Evolutionary conservation across 1,140 invertebrate genomes (phyloP).

Genomic region (Eumeta japonica): DNA sequence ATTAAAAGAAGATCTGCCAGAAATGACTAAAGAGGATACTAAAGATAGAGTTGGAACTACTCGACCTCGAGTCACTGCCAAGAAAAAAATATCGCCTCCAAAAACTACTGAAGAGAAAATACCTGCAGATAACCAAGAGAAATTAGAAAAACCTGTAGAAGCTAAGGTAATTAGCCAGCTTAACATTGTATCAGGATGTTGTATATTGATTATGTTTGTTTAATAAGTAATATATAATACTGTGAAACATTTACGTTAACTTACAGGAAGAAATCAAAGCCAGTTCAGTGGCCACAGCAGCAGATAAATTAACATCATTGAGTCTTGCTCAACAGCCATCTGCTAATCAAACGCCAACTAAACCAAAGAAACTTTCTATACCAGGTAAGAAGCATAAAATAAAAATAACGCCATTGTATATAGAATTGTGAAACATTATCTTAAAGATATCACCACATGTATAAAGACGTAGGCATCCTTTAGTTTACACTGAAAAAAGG

Average conservation of each 20-base stretch:
- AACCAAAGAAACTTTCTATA: constrained; percentile 77
- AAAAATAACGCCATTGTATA: background rate
- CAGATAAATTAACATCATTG: constrained; percentile 41
- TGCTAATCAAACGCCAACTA: constrained; percentile 50
- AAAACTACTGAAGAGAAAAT: constrained; percentile 27
- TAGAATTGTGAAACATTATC: background rate
- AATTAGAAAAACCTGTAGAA: no score
- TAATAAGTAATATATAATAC: background rate
- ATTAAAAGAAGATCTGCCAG: constrained; percentile 10
- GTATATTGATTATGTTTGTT: no score
- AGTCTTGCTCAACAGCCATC: constrained; percentile 21
- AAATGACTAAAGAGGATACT: constrained; percentile 16
- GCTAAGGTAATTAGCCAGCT: constrained; percentile 34
- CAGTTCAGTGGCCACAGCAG: constrained; percentile 21
- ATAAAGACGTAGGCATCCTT: no score
- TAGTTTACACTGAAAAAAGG: no score
- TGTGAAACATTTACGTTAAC: constrained; percentile 8
- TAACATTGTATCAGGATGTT: no score
- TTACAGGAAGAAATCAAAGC: constrained; percentile 27
- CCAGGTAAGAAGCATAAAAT: constrained; percentile 51
- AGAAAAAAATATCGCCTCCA: constrained; percentile 23
- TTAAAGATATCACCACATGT: no score
- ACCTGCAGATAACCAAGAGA: constrained; percentile 29
- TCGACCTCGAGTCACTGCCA: constrained; percentile 20
- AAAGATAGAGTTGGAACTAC: constrained; percentile 17